Evolutionary conservation across 2,113 vertebrate species (phyloP).

Genomic region (Ptilorrhoa leucosticta): DNA sequence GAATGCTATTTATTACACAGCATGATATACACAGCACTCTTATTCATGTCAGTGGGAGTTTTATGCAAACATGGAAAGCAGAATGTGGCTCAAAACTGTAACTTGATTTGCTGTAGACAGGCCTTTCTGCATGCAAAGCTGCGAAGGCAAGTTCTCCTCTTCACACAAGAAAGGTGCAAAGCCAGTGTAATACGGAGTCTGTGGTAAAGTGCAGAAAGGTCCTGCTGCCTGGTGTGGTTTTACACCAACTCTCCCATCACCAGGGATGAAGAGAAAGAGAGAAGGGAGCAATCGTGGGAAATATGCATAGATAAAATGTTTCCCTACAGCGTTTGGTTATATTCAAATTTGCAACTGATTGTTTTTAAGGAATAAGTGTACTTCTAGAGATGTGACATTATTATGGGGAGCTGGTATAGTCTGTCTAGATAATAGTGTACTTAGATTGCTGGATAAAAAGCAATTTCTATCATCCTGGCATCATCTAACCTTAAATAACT

Average conservation of each 20-base stretch:
- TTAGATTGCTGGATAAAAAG: neutral
- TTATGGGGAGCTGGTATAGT: neutral
- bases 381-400: neutral
- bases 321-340: neutral
- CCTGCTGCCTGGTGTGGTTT: neutral
- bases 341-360: constrained; percentile 12
- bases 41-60: constrained; percentile 69
- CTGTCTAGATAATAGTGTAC: neutral
- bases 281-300: neutral
- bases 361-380: neutral
- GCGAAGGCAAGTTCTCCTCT: constrained; percentile 33
- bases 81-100: constrained; percentile 60
- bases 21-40: constrained; percentile 65
- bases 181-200: neutral
- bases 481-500: neutral
- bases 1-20: constrained; percentile 69
- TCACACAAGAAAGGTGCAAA: constrained; percentile 48
- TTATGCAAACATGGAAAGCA: constrained; percentile 65
- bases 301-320: neutral
- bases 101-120: constrained; percentile 57
- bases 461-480: neutral
- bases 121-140: constrained; percentile 49
- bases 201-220: neutral
- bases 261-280: neutral
- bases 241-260: neutral